Evolutionary conservation across 1,140 invertebrate genomes (phyloP).

Genomic region (Monomorium pharaonis): DNA sequence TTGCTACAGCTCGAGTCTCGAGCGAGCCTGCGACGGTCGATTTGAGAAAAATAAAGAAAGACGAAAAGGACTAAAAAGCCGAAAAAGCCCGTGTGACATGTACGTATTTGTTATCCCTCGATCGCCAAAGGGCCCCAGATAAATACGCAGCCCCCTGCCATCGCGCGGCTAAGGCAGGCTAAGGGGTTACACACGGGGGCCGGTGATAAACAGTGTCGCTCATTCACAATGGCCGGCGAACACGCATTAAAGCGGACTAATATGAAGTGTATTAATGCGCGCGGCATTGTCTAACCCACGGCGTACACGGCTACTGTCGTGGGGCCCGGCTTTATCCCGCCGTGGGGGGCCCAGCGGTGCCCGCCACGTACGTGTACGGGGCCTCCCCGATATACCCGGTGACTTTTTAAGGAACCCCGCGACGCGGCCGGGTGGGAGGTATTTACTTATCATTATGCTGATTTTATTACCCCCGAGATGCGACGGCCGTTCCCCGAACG

Average conservation of each 20-base stretch:
- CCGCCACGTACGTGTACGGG: constrained; percentile 69
- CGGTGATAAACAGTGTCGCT: constrained; percentile 86
- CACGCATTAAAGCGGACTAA: constrained; percentile 85
- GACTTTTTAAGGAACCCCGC: constrained; percentile 76
- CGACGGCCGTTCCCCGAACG: constrained; percentile 27
- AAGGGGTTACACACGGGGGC: constrained; percentile 80
- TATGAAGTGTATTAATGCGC: constrained; percentile 86
- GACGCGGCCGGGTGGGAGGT: constrained; percentile 48
- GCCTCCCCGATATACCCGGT: constrained; percentile 76
- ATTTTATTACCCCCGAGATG: constrained; percentile 48
- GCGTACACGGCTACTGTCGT: constrained; percentile 84
- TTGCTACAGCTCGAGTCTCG: background rate
- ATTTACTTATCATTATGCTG: constrained; percentile 57
- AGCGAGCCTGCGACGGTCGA: constrained; percentile 4
- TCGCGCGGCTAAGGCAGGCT: constrained; percentile 56
- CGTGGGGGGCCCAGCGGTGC: constrained; percentile 80
- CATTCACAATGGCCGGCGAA: constrained; percentile 85
- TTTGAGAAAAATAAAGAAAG: constrained; percentile 26
- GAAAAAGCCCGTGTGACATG: constrained; percentile 48
- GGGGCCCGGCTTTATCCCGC: constrained; percentile 81
- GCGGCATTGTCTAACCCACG: constrained; percentile 84
- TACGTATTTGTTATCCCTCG: constrained; percentile 80
- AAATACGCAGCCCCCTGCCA: constrained; percentile 79
- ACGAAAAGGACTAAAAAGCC: constrained; percentile 43
- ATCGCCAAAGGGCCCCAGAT: constrained; percentile 79